Evolutionary conservation across 1,140 invertebrate genomes (phyloP).

Genomic region (Homarus americanus): DNA sequence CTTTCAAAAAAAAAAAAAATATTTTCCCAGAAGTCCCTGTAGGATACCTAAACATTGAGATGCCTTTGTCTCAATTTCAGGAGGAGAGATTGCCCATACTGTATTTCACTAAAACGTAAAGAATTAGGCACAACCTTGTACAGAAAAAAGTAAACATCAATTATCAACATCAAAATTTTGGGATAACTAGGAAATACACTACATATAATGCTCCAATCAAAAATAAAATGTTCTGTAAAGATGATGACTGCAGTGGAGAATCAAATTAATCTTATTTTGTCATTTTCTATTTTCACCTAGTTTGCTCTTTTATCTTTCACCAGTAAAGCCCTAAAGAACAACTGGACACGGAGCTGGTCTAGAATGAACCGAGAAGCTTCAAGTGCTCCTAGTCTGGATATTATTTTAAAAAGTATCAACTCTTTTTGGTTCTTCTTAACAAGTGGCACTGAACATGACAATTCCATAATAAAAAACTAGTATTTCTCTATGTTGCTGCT

Average conservation of each 20-base stretch:
- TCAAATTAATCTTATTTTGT: no score
- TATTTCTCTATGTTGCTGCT: background rate
- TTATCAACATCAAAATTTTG: background rate
- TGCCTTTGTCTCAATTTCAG: constrained; percentile 12
- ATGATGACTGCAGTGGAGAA: no score
- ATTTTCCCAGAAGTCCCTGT: constrained; percentile 17
- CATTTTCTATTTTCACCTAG: no score
- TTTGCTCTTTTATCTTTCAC: no score
- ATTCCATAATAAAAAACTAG: background rate
- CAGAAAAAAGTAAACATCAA: background rate
- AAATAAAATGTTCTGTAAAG: no score
- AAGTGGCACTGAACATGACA: background rate
- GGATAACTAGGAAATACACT: background rate
- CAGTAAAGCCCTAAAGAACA: no score
- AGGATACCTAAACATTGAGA: constrained; percentile 17
- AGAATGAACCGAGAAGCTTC: no score
- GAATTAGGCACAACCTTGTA: constrained; percentile 8
- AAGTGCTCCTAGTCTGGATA: background rate
- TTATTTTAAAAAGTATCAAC: no score
- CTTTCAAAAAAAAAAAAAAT: background rate
- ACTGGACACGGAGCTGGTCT: no score
- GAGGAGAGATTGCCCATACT: background rate
- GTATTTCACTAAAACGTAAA: background rate
- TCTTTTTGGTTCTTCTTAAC: background rate
- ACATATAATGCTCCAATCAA: no score